Evolutionary conservation across 2,888 invertebrate species (phyloP).

Genomic region (Tetragonula carbonaria): DNA sequence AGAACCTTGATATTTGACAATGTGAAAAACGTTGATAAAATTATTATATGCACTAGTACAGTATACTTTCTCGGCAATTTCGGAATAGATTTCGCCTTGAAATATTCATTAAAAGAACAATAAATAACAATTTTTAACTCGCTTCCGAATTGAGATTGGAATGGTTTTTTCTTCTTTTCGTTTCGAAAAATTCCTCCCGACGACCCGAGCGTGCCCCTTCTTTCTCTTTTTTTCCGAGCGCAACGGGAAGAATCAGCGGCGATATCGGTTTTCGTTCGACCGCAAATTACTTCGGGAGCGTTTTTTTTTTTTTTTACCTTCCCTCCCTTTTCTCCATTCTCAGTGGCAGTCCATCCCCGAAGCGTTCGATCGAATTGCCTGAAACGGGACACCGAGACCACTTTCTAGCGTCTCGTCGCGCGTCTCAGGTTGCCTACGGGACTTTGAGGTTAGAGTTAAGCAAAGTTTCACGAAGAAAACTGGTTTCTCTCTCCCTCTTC

Average conservation of each 20-base stretch:
- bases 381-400: conserved; percentile 69
- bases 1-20: no score
- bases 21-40: no score
- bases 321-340: conserved; percentile 2
- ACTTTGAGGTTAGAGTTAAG: conserved; percentile 59
- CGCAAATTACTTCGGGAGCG: conserved; percentile 50
- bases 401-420: conserved; percentile 63
- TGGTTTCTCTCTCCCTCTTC: conserved; percentile 34
- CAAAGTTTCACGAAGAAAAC: conserved; percentile 59
- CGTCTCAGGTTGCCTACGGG: conserved; percentile 63
- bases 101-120: no score
- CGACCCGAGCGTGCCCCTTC: not conserved
- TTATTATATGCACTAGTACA: no score
- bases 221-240: no score
- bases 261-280: conserved; percentile 48
- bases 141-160: no score
- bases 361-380: conserved; percentile 60
- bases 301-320: not conserved
- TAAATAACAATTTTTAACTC: no score
- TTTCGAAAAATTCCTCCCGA: not conserved
- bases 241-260: not conserved
- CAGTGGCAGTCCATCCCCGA: conserved; percentile 15
- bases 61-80: no score
- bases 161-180: not conserved
- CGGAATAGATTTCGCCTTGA: no score